Conservation (phyloP, 2,113 vertebrate species). For the Engraulis encrasicolus region DNA sequence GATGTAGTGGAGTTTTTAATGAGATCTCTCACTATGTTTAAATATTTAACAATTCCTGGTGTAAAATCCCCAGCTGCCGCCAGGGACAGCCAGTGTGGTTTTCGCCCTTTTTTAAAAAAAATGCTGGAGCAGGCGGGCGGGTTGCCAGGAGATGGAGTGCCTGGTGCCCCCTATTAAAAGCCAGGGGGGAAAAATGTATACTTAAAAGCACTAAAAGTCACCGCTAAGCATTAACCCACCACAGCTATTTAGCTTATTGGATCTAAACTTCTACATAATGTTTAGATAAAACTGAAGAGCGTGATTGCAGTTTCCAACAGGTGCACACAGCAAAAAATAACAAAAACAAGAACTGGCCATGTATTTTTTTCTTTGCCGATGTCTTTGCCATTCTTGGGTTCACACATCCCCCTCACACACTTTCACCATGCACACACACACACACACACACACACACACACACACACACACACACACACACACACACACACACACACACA, state of each 20-base stretch:
- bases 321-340: not conserved
- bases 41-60: slow-evolving; percentile 80
- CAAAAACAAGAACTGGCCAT: too few relatives aligned
- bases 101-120: slow-evolving; percentile 45
- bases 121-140: not conserved
- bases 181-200: not conserved
- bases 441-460: too few relatives aligned
- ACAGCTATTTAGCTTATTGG: not conserved
- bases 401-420: too few relatives aligned
- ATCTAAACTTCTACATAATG: not conserved
- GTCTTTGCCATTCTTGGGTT: not conserved
- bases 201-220: slow-evolving; percentile 1
- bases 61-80: slow-evolving; percentile 70
- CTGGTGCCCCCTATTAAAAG: not conserved
- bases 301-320: not conserved
- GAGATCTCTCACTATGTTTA: slow-evolving; percentile 80
- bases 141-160: slow-evolving; percentile 11
- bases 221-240: not conserved
- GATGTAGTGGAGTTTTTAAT: slow-evolving; percentile 70
- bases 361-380: not conserved
- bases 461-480: too few relatives aligned
- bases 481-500: too few relatives aligned
- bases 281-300: not conserved
- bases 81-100: slow-evolving; percentile 67
- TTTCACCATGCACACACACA: too few relatives aligned